A percentile compares a stretch with the other conserved stretches of the same genome.
phyloP scores from a whole-genome alignment of 2,888 invertebrate species.

The Lucinisca nassula region DNA sequence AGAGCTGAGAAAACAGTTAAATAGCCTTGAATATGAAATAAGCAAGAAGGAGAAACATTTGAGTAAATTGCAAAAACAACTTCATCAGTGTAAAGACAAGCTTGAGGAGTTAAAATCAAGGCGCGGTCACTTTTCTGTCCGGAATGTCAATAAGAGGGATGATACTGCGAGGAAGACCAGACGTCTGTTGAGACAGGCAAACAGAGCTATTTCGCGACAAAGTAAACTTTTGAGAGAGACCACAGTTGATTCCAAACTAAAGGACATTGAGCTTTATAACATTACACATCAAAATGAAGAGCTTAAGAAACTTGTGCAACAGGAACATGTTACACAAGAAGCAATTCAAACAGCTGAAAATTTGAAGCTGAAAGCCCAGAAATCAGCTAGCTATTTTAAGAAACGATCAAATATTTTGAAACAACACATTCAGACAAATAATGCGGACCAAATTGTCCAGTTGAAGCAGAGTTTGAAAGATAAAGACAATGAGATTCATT shows the following conservation, averaged over 20 bases:
- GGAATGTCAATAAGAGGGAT: conserved; percentile 29
- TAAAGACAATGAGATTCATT: not conserved
- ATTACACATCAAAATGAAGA: not conserved
- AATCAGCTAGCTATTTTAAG: not conserved
- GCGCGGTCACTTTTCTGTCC: conserved; percentile 24
- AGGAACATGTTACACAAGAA: not conserved
- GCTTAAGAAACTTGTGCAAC: not conserved
- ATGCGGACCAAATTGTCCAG: not conserved
- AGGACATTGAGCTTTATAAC: not conserved
- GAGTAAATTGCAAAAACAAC: not conserved
- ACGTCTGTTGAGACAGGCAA: not conserved
- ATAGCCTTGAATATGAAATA: not conserved
- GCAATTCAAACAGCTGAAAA: not conserved
- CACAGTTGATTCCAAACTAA: not conserved
- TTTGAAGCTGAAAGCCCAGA: not conserved
- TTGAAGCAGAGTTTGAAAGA: not conserved
- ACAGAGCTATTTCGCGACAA: not conserved
- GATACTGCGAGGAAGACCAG: conserved; percentile 16
- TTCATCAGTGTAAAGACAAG: not conserved
- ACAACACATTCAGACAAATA: not conserved
- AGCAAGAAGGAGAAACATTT: conserved; percentile 1
- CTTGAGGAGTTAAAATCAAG: not conserved
- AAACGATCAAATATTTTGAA: conserved; percentile 1
- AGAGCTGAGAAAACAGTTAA: not conserved
- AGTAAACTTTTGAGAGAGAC: not conserved